Evolutionary conservation across 2,113 vertebrate species (phyloP).

Genomic region (Amphiprion percula): DNA sequence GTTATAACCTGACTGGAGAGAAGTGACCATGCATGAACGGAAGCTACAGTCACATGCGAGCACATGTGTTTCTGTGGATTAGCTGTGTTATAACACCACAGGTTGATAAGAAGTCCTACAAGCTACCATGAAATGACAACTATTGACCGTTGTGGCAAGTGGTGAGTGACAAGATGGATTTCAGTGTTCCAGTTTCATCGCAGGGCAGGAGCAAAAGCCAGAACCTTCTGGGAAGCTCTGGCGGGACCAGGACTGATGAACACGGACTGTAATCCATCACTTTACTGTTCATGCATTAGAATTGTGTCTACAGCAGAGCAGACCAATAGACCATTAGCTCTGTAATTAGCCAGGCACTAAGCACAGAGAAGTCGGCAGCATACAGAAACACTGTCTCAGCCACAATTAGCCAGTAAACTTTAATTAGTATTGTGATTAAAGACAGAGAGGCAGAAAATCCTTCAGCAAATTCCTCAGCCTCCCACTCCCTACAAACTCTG

Average conservation of each 20-base stretch:
- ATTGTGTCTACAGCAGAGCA: conserved; percentile 58
- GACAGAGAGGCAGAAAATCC: conserved; percentile 75
- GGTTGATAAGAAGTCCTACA: conserved; percentile 49
- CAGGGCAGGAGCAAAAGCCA: conserved; percentile 15
- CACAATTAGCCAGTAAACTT: conserved; percentile 82
- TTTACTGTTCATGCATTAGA: conserved; percentile 65
- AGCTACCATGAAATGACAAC: conserved; percentile 60
- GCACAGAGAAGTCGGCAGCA: conserved; percentile 49
- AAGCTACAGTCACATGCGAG: conserved; percentile 22
- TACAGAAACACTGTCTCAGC: conserved; percentile 75
- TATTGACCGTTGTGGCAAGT: conserved; percentile 38
- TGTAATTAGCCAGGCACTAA: conserved; percentile 75
- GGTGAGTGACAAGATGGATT: conserved; percentile 47
- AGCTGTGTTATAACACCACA: conserved; percentile 17
- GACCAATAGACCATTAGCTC: conserved; percentile 75
- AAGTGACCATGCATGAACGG: conserved; percentile 48
- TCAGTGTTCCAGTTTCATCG: conserved; percentile 36
- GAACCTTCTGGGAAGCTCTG: conserved; percentile 37
- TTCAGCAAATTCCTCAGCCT: conserved; percentile 72
- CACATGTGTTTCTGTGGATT: conserved; percentile 31
- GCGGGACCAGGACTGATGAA: conserved; percentile 54
- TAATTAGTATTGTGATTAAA: conserved; percentile 81
- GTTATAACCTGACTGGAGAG: conserved; percentile 36
- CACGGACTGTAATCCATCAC: conserved; percentile 67
- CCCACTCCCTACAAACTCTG: conserved; percentile 62